phyloP scores from a whole-genome alignment of 2,113 vertebrate species.

The Gambusia holbrooki region DNA sequence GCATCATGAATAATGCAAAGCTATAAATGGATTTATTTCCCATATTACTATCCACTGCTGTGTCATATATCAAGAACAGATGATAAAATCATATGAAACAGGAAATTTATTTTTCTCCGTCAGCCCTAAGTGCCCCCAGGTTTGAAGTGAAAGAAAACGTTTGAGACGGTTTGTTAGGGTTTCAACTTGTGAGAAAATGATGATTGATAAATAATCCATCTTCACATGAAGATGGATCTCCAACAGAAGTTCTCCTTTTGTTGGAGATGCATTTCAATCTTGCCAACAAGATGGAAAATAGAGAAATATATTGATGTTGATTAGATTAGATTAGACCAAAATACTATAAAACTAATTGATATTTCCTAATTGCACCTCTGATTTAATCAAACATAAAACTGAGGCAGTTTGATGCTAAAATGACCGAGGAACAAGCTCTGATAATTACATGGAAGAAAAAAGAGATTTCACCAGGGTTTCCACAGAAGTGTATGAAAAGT shows the following conservation, averaged over 20 bases:
- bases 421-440: constrained; percentile 1
- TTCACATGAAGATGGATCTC: background rate
- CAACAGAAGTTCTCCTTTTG: background rate
- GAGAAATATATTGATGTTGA: background rate
- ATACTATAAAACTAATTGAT: background rate
- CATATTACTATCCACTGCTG: background rate
- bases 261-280: background rate
- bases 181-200: too few species aligned
- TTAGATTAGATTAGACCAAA: background rate
- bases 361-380: constrained; percentile 2
- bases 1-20: constrained; percentile 3
- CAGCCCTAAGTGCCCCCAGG: background rate
- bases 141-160: background rate
- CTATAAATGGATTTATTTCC: constrained; percentile 1
- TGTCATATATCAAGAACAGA: background rate
- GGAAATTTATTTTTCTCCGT: background rate
- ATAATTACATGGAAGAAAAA: constrained; percentile 13
- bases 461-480: constrained; percentile 6
- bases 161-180: background rate
- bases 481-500: constrained; percentile 6
- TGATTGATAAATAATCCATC: too few species aligned
- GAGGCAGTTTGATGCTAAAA: constrained; percentile 1
- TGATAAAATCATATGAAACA: background rate
- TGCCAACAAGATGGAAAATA: background rate
- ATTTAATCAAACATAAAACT: background rate